These are phyloP conservation scores for Cynodonichthys magdalenae DNA, from an alignment of 2,797 vertebrate species.

Conservation along the genomic window DNA sequence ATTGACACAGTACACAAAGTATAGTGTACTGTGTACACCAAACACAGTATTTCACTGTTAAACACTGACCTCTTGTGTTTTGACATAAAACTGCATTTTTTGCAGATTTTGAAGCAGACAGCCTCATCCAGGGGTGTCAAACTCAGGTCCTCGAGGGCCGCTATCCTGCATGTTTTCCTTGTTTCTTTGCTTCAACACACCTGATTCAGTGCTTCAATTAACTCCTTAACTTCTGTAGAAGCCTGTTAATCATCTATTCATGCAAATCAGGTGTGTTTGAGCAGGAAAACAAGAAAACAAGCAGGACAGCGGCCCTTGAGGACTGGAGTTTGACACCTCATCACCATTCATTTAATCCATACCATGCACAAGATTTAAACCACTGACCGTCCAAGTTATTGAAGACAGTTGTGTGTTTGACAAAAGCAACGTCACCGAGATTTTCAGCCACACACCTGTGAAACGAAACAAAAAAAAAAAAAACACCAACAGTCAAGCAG, in stretches of 20 bases:
- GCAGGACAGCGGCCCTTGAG: too few relatives aligned
- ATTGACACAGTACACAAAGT: too few relatives aligned
- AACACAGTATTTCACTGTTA: constrained; percentile 28
- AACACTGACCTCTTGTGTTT: constrained; percentile 78
- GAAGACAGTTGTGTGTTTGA: constrained; percentile 84
- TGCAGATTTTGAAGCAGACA: background rate
- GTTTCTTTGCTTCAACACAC: too few relatives aligned
- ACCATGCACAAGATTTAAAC: background rate
- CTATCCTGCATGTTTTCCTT: too few relatives aligned
- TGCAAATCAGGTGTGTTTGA: too few relatives aligned
- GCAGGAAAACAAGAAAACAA: too few relatives aligned
- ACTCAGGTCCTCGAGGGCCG: too few relatives aligned
- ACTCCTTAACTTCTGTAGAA: too few relatives aligned
- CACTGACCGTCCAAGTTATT: constrained; percentile 82
- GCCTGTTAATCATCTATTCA: too few relatives aligned
- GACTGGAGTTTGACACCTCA: too few relatives aligned
- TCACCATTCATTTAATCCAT: background rate
- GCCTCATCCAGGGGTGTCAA: background rate
- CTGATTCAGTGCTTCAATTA: too few relatives aligned
- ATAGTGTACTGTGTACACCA: too few relatives aligned
- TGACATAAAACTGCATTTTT: constrained; percentile 35
- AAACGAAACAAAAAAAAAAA: background rate
- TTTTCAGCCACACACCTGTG: constrained; percentile 85
- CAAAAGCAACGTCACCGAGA: constrained; percentile 84
- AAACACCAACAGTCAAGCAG: background rate